phyloP scores from a whole-genome alignment of 2,888 invertebrate genomes.

The Mythimna ferrago region DNA sequence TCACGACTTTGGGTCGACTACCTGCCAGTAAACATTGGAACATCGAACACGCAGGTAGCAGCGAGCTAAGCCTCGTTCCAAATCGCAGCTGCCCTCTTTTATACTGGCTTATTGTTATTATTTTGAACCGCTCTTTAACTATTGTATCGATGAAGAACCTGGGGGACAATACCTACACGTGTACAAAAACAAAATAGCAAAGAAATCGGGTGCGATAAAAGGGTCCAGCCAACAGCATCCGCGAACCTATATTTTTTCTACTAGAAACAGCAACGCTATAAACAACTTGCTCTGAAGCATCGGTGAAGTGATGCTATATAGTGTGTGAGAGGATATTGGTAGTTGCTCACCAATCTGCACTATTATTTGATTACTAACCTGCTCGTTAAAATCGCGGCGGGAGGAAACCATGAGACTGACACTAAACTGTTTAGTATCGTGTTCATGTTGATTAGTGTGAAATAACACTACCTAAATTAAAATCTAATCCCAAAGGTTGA shows the following conservation, averaged over 20 bases:
- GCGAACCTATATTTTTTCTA: not conserved
- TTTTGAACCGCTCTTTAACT: slow-evolving; percentile 17
- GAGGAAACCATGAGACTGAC: slow-evolving; percentile 23
- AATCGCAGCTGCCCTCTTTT: slow-evolving; percentile 44
- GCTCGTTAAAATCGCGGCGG: slow-evolving; percentile 16
- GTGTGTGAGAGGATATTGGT: slow-evolving; percentile 6
- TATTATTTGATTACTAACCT: slow-evolving; percentile 34
- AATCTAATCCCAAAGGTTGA: not conserved
- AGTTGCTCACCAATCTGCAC: slow-evolving; percentile 23
- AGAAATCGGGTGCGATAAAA: not conserved
- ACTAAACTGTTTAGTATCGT: slow-evolving; percentile 13
- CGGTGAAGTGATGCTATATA: slow-evolving; percentile 1
- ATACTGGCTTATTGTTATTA: slow-evolving; percentile 44
- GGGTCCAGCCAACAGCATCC: slow-evolving; percentile 1
- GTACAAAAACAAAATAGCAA: not conserved
- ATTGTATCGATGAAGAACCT: slow-evolving; percentile 11
- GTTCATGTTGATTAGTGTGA: slow-evolving; percentile 5
- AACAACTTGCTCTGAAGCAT: slow-evolving; percentile 6
- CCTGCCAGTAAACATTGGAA: slow-evolving; percentile 71
- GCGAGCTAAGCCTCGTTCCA: slow-evolving; percentile 45
- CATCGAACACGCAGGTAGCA: slow-evolving; percentile 64
- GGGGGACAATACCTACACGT: slow-evolving; percentile 4
- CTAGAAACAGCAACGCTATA: not conserved
- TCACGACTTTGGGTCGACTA: slow-evolving; percentile 76
- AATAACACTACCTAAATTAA: not conserved